Conservation (phyloP, 2,797 vertebrate species). For the Valencia hispanica region DNA sequence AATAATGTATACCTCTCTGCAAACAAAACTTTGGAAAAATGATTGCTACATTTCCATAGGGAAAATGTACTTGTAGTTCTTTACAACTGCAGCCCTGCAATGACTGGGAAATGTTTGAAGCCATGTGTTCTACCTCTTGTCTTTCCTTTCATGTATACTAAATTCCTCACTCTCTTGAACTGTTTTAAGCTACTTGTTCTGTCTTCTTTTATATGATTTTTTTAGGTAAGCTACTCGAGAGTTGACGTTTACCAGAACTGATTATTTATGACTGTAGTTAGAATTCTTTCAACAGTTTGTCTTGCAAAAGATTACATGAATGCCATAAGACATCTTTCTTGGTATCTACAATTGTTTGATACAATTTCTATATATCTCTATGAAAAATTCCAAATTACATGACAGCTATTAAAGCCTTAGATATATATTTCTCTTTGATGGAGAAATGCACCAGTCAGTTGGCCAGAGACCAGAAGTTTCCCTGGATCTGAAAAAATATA, state of each 20-base stretch:
- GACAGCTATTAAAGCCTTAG: background rate
- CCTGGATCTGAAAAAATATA: background rate
- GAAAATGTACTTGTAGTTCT: conserved; percentile 8
- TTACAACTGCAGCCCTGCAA: conserved; percentile 21
- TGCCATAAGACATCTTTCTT: background rate
- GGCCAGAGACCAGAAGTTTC: background rate
- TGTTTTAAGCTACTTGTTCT: background rate
- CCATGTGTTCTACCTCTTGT: conserved; percentile 9
- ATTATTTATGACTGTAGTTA: conserved; percentile 1
- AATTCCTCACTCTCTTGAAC: conserved; percentile 11
- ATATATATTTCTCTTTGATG: background rate
- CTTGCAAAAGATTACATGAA: background rate
- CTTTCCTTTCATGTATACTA: conserved; percentile 17
- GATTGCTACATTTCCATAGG: background rate
- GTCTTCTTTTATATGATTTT: background rate
- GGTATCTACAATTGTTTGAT: too few relatives aligned
- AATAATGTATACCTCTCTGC: background rate
- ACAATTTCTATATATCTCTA: background rate
- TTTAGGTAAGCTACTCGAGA: background rate
- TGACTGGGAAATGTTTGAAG: conserved; percentile 16
- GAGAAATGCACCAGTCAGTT: background rate
- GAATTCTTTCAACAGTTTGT: conserved; percentile 3
- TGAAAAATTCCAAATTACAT: background rate
- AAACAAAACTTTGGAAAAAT: background rate
- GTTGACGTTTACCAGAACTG: background rate